These are phyloP conservation scores for Erebia ligea DNA, from an alignment of 2,888 invertebrate species.

Conservation along the genomic window DNA sequence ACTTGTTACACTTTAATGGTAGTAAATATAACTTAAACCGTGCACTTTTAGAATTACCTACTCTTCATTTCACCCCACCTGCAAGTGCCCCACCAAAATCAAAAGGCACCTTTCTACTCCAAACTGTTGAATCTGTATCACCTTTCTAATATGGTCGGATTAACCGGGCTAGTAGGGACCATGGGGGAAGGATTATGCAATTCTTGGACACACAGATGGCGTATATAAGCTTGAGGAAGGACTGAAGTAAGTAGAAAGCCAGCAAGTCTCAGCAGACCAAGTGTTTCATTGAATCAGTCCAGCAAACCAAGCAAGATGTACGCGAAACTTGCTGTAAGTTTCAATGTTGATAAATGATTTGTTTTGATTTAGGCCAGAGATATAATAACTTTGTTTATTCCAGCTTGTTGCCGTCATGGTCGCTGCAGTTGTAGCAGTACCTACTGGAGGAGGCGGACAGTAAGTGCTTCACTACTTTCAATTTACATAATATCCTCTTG, in stretches of 20 bases:
- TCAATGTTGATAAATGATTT: neutral
- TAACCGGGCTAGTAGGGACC: constrained; percentile 71
- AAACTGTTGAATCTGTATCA: constrained; percentile 40
- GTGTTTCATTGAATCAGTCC: constrained; percentile 72
- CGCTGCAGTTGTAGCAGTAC: constrained; percentile 63
- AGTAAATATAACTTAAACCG: constrained; percentile 37
- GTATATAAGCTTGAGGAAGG: constrained; percentile 72
- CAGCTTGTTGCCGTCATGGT: constrained; percentile 70
- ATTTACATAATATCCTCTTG: no score
- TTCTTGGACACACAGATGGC: constrained; percentile 57
- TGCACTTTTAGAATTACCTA: constrained; percentile 43
- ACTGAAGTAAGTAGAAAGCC: constrained; percentile 67
- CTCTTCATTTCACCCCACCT: constrained; percentile 60
- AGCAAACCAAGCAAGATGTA: constrained; percentile 76
- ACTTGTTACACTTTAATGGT: constrained; percentile 38
- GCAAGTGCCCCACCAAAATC: constrained; percentile 57
- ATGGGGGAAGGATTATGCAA: constrained; percentile 75
- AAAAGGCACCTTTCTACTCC: constrained; percentile 51
- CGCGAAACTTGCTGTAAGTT: constrained; percentile 80
- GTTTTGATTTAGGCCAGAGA: constrained; percentile 3
- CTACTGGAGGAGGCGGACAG: constrained; percentile 72
- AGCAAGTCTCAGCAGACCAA: constrained; percentile 63
- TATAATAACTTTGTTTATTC: constrained; percentile 39
- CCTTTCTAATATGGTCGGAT: constrained; percentile 66
- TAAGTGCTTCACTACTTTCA: constrained; percentile 51